phyloP scores from a whole-genome alignment of 2,797 vertebrate genomes.

The Cottoperca gobio region DNA sequence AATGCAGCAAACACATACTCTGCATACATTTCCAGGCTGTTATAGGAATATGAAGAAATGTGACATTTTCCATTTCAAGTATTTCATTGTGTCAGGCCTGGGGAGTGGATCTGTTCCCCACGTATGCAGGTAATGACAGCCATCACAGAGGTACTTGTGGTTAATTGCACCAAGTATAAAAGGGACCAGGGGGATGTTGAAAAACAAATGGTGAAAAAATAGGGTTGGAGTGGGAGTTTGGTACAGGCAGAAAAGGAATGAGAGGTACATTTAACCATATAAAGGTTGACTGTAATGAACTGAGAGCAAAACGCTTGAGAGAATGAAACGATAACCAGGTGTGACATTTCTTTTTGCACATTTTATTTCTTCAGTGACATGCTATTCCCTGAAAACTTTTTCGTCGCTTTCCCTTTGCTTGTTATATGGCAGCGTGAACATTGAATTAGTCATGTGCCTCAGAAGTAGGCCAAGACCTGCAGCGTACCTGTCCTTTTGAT shows the following conservation, averaged over 20 bases:
- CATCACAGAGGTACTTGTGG: constrained; percentile 32
- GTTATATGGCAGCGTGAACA: constrained; percentile 39
- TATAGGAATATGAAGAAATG: not conserved
- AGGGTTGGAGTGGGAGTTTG: constrained; percentile 51
- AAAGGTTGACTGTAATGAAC: constrained; percentile 45
- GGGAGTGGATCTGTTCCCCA: constrained; percentile 38
- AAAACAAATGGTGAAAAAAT: constrained; percentile 34
- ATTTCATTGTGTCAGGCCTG: constrained; percentile 40
- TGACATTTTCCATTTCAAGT: constrained; percentile 22
- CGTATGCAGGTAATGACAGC: constrained; percentile 45
- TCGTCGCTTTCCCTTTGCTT: constrained; percentile 29
- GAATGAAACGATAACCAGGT: constrained; percentile 51
- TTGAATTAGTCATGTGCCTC: constrained; percentile 42
- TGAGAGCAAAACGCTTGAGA: constrained; percentile 35
- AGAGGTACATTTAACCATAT: constrained; percentile 39
- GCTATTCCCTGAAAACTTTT: constrained; percentile 46
- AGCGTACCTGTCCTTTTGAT: constrained; percentile 53
- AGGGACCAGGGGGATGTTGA: constrained; percentile 13
- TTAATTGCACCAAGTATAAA: constrained; percentile 63
- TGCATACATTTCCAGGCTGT: constrained; percentile 8
- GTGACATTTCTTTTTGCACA: constrained; percentile 37
- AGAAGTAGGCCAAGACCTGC: constrained; percentile 47
- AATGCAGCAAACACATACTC: not conserved
- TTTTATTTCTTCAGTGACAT: constrained; percentile 48
- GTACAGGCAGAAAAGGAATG: constrained; percentile 23